A percentile compares a stretch with the other conserved stretches of the same genome.
Evolutionary conservation across 1,140 invertebrate genomes (phyloP).

Genomic region (Charaxes varanes): DNA sequence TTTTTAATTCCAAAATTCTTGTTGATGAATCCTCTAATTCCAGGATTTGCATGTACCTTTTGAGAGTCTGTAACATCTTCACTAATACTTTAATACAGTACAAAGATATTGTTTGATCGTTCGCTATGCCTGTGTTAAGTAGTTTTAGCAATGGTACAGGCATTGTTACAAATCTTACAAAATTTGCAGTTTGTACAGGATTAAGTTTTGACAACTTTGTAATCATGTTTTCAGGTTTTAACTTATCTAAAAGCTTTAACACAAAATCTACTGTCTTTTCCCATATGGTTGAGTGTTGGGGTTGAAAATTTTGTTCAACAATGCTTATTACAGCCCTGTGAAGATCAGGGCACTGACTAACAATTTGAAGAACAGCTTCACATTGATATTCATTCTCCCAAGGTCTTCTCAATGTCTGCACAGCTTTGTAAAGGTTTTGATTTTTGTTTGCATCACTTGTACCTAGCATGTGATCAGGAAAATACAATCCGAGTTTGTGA

Average conservation of each 20-base stretch:
- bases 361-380: slow-evolving; percentile 79
- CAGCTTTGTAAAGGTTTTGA: slow-evolving; percentile 76
- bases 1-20: slow-evolving; percentile 54
- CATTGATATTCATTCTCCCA: slow-evolving; percentile 79
- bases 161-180: slow-evolving; percentile 68
- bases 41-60: slow-evolving; percentile 54
- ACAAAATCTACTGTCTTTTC: slow-evolving; percentile 73
- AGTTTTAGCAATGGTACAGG: slow-evolving; percentile 70
- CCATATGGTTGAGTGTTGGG: slow-evolving; percentile 76
- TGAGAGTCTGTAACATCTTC: slow-evolving; percentile 65
- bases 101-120: slow-evolving; percentile 59
- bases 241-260: slow-evolving; percentile 64
- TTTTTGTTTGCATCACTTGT: slow-evolving; percentile 76
- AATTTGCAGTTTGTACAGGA: slow-evolving; percentile 61
- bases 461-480: slow-evolving; percentile 77
- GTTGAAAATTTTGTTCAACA: slow-evolving; percentile 76
- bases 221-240: slow-evolving; percentile 61
- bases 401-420: slow-evolving; percentile 78
- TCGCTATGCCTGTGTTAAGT: slow-evolving; percentile 54
- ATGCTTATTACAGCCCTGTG: slow-evolving; percentile 77
- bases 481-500: slow-evolving; percentile 80
- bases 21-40: slow-evolving; percentile 38
- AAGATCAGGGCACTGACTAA: slow-evolving; percentile 82
- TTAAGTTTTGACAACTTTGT: slow-evolving; percentile 49
- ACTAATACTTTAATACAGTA: slow-evolving; percentile 67